Conservation (phyloP, 2,113 vertebrate species). For the Antechinus flavipes region DNA sequence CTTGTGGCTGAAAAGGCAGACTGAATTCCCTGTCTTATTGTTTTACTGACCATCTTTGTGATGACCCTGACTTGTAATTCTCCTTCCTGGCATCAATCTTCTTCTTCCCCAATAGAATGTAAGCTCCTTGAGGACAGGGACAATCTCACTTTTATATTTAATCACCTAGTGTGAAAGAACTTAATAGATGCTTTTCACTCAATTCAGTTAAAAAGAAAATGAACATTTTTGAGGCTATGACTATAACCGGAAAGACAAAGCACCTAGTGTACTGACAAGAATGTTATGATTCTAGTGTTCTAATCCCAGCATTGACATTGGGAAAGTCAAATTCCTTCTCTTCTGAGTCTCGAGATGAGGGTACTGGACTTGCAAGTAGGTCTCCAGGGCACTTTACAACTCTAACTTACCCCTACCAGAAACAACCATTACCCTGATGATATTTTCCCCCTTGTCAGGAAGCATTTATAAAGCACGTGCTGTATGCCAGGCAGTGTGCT, state of each 20-base stretch:
- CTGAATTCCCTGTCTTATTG: background rate
- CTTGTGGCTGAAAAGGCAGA: background rate
- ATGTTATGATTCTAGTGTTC: background rate
- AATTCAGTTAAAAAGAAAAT: background rate
- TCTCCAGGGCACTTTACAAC: background rate
- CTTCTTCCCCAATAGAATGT: background rate
- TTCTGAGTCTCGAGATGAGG: background rate
- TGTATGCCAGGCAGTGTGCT: background rate
- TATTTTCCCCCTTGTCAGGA: background rate
- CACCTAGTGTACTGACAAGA: background rate
- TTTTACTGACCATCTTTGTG: background rate
- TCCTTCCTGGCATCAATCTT: background rate
- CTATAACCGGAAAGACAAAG: background rate
- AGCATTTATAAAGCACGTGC: background rate
- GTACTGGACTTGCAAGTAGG: background rate
- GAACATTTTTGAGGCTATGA: background rate
- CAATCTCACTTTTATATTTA: background rate
- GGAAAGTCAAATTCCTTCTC: background rate
- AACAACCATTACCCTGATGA: too few relatives aligned
- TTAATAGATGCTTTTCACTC: background rate
- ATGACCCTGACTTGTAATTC: background rate
- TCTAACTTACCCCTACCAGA: background rate
- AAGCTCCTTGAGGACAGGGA: background rate
- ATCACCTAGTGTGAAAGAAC: background rate
- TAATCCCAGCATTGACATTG: too few relatives aligned